These are phyloP conservation scores for Himalopsyche anomala DNA, from an alignment of 2,888 invertebrate species.

Conservation along the genomic window DNA sequence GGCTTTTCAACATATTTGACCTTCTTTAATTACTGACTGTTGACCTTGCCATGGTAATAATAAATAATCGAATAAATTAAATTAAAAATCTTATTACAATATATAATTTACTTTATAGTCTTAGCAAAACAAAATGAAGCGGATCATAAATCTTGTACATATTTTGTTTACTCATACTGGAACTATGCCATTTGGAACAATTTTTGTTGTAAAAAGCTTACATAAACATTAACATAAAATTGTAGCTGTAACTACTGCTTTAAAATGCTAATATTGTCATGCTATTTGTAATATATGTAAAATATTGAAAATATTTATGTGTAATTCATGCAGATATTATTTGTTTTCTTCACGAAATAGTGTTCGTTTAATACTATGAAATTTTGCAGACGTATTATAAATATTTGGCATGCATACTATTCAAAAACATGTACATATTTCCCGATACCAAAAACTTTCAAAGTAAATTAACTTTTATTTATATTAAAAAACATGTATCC, in stretches of 20 bases:
- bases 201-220: not conserved
- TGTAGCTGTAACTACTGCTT: not conserved
- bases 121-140: too few relatives aligned
- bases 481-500: too few relatives aligned
- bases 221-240: conserved; percentile 1
- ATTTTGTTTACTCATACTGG: not conserved
- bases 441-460: too few relatives aligned
- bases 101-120: too few relatives aligned
- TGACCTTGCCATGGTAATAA: too few relatives aligned
- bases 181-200: conserved; percentile 1
- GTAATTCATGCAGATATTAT: conserved; percentile 10
- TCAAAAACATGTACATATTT: too few relatives aligned
- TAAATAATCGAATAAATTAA: too few relatives aligned
- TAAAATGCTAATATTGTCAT: conserved; percentile 36
- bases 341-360: not conserved
- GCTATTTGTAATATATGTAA: not conserved
- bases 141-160: too few relatives aligned
- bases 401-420: not conserved
- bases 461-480: too few relatives aligned
- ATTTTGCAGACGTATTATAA: not conserved
- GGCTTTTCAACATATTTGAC: too few relatives aligned
- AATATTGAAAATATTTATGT: conserved; percentile 19
- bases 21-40: too few relatives aligned
- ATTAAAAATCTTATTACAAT: too few relatives aligned
- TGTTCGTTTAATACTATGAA: not conserved